Evolutionary conservation across 2,888 invertebrate species (phyloP), one percentile per base, ranked within the genome.

Genomic region (Trypoxylon attenuatum): DNA sequence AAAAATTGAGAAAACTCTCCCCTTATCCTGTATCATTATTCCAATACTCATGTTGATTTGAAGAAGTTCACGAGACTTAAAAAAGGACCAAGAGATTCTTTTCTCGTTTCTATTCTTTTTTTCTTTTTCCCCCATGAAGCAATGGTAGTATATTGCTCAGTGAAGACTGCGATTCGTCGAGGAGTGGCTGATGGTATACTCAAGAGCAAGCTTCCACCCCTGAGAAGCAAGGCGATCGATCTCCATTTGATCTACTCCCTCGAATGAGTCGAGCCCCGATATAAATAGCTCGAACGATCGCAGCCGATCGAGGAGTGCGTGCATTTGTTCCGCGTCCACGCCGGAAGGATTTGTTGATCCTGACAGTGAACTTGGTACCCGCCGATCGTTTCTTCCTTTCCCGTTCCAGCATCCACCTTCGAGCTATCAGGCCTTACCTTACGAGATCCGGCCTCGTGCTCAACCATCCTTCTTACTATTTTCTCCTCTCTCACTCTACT

Each of bases 301-400:
- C 72, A 69, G 65, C 58, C 70, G 72, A 58, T 65, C 70, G 59
- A 67, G 64, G 47, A 71, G 65, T 72, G 64, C 59, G 60, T 54
- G 73, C 66, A 66, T 73, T 74, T 69, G 73, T 74, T 71, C 66
- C 61, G 68, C 67, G 68, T 72, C 63, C 53, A 59, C 66, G 56
- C 47, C 67, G 52, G 66, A 52, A 70, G 66, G 74, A 75, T 73
- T 74, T 74, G 74, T 73, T 74, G 62, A 71, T 67, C 64, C 73
- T 69, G 74, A 73, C 73, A 60, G 69, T 46, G 53, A 52, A 60
- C 52, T 27, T n/a, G 2, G 67, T 55, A 57, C 69, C 67, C 59
- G 54, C n/a, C 47, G 43, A 25, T 60, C 50, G 54, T 52, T 61
- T 55, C 54, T 64, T 51, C 61, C 56, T 46, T 23, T 23, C 21